These are phyloP conservation scores for Xiphorhynchus elegans DNA, from an alignment of 2,113 vertebrate genomes.

Conservation along the genomic window DNA sequence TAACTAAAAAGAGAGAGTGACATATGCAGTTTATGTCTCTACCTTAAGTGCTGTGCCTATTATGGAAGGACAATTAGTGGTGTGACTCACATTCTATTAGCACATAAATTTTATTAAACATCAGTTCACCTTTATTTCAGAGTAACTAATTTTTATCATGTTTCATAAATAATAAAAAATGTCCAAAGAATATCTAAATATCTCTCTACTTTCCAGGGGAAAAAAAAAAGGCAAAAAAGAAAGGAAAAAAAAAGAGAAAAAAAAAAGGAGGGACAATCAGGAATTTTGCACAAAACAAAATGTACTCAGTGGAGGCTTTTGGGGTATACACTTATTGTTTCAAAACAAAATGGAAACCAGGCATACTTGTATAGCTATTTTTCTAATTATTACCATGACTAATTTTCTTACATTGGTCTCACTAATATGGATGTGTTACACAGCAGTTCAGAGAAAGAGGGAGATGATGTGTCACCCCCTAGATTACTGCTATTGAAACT, in stretches of 20 bases:
- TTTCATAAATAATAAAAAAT: not conserved
- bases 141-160: not conserved
- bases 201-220: not conserved
- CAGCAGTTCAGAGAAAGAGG: not conserved
- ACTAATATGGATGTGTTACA: not conserved
- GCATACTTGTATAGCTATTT: not conserved
- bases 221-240: constrained; percentile 35
- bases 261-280: not conserved
- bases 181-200: not conserved
- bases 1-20: not conserved
- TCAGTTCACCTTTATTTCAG: not conserved
- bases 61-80: not conserved
- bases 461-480: not conserved
- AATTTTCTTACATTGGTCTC: not conserved
- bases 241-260: not conserved
- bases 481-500: not conserved
- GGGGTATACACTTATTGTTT: not conserved
- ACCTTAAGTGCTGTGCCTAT: not conserved
- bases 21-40: not conserved
- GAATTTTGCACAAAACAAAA: not conserved
- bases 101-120: not conserved
- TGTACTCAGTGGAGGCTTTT: accelerated
- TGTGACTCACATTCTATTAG: not conserved
- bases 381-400: not conserved
- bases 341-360: not conserved